Conservation (phyloP, 2,797 vertebrate species). For the Gallinago nigripennis region DNA sequence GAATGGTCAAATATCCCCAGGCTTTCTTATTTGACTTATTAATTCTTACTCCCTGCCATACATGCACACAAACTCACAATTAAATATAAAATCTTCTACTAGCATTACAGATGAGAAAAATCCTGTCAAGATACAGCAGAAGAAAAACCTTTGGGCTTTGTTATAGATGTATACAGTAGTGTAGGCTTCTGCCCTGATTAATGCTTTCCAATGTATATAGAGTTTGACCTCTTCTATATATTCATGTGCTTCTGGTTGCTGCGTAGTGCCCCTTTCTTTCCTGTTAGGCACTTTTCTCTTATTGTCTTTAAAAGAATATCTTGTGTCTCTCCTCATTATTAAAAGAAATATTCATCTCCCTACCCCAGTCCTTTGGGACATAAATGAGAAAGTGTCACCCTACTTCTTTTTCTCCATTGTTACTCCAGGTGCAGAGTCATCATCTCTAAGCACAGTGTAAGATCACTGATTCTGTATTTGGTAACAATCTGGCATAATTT, state of each 20-base stretch:
- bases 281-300: not conserved
- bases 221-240: not conserved
- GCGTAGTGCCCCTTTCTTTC: not conserved
- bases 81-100: not conserved
- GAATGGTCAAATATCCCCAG: not conserved
- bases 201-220: not conserved
- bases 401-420: not conserved
- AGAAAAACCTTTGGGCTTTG: not conserved
- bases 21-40: not conserved
- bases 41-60: not conserved
- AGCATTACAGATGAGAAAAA: not conserved
- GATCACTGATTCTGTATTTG: constrained; percentile 26
- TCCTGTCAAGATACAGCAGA: not conserved
- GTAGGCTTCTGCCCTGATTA: not conserved
- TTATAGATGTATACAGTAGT: not conserved
- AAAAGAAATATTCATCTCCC: not conserved
- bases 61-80: not conserved
- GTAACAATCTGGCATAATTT: constrained; percentile 25
- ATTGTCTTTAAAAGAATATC: not conserved
- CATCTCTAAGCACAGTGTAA: not conserved
- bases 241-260: not conserved
- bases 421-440: not conserved
- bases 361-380: not conserved
- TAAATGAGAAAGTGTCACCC: not conserved
- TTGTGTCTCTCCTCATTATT: not conserved